Conservation (phyloP, 53 echinoderm and acorn worm species). For the Luidia sarsii region DNA sequence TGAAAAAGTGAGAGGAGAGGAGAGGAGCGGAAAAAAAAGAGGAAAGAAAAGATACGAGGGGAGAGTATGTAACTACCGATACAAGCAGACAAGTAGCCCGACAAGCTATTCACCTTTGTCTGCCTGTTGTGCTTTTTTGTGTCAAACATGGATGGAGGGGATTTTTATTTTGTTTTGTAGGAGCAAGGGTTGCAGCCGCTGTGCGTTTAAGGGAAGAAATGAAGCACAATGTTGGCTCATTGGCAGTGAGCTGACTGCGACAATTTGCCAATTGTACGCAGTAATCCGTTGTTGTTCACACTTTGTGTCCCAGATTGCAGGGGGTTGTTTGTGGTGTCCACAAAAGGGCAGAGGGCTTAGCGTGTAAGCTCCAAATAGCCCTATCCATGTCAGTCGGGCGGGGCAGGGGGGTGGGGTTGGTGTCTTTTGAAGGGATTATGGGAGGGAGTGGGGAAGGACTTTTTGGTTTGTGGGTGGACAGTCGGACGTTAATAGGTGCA, state of each 20-base stretch:
- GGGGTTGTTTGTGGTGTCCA: background rate
- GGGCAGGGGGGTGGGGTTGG: no score
- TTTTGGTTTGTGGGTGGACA: no score
- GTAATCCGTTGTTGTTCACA: conserved; percentile 48
- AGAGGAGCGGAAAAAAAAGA: background rate
- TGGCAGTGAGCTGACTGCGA: background rate
- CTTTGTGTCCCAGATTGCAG: conserved; percentile 12
- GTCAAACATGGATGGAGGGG: background rate
- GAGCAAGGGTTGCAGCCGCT: no score
- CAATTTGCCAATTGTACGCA: conserved; percentile 13
- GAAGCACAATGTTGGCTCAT: background rate
- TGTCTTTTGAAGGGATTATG: conserved; percentile 27
- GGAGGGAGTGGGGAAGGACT: no score
- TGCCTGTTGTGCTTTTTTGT: background rate
- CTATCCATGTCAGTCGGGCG: conserved; percentile 30
- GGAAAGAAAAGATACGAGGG: background rate
- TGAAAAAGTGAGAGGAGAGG: background rate
- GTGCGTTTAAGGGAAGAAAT: background rate
- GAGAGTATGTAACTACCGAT: background rate
- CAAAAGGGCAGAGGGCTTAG: conserved; percentile 16
- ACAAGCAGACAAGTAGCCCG: background rate
- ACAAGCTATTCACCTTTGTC: background rate
- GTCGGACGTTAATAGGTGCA: no score
- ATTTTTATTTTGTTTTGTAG: background rate
- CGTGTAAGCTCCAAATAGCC: conserved; percentile 19